These are phyloP conservation scores for Parauchenoglanis punctatus DNA, from an alignment of 2,797 vertebrate species.

Conservation along the genomic window DNA sequence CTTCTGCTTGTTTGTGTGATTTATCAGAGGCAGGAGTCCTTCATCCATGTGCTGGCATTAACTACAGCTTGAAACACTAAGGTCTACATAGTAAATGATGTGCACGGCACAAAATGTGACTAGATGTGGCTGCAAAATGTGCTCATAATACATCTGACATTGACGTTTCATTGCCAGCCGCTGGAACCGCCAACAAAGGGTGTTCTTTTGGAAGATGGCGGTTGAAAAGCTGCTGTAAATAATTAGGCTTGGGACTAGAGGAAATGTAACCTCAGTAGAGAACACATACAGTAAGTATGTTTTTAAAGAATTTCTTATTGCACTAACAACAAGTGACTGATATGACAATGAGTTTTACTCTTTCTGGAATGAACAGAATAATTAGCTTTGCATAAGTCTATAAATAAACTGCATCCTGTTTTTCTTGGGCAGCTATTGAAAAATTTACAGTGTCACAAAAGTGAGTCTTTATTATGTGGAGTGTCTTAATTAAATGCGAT, in stretches of 20 bases:
- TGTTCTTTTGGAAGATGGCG: not conserved
- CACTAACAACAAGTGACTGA: not conserved
- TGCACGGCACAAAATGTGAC: not conserved
- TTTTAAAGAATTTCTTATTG: not conserved
- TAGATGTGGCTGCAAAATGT: not conserved
- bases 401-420: not conserved
- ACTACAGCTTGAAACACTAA: slow-evolving; percentile 8
- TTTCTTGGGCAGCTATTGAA: not conserved
- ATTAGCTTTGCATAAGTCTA: not conserved
- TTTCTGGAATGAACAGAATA: not conserved
- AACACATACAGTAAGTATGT: not conserved
- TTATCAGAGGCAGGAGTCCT: not conserved
- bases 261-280: not conserved
- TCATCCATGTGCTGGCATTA: slow-evolving; percentile 1
- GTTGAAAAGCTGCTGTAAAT: slow-evolving; percentile 1
- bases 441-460: not conserved
- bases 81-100: not conserved
- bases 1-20: not conserved
- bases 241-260: not conserved
- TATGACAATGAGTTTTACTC: not conserved
- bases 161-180: not conserved
- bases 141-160: not conserved
- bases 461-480: not conserved
- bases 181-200: not conserved
- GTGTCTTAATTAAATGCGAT: not conserved